Base-by-base conservation (phyloP, 2,888 invertebrate genomes). In the Nematopogon swammerdamellus region DNA sequence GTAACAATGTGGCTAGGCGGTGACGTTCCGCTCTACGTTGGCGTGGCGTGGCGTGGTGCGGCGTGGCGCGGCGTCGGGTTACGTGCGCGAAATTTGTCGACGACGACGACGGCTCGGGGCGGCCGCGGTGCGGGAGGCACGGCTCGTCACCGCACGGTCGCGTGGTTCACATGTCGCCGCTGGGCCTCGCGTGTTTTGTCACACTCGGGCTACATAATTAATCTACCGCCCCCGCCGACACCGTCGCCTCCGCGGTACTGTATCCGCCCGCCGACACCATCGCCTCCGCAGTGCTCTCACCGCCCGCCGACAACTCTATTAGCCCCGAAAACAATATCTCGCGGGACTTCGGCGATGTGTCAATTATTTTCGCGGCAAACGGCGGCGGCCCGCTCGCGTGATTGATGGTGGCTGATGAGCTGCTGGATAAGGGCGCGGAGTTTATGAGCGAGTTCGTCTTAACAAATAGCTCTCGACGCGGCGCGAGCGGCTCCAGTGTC, bases 251-350 rank as follows among this genome's bases (percentile, higher is more conserved):
- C 57, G 63, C n/a, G n/a, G n/a, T n/a, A n/a, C n/a, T n/a, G n/a
- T n/a, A n/a, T n/a, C n/a, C n/a, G n/a, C n/a, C n/a, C n/a, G n/a
- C n/a, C n/a, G n/a, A n/a, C n/a, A n/a, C n/a, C n/a, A n/a, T n/a
- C n/a, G n/a, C n/a, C n/a, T n/a, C n/a, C n/a, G n/a, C n/a, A n/a
- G n/a, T n/a, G n/a, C n/a, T n/a, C n/a, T n/a, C 29, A 45, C 25
- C 18, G 36, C 42, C 47, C 18, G 19, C 19, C 25, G 44, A 48
- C 48, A 48, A 48, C 43, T 20, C 44, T 49, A 45, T 45, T 49
- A 48, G 19, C 20, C 60, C 54, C 57, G 63, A 62, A 66, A 66
- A 67, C 64, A 68, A 67, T 67, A 63, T 65, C 62, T 62, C 62
- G 54, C 54, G 58, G 52, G 61, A 58, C 58, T 58, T 54, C 56